These are phyloP conservation scores for Cirrhinus molitorella DNA, from an alignment of 2,797 vertebrate genomes.

Conservation along the genomic window DNA sequence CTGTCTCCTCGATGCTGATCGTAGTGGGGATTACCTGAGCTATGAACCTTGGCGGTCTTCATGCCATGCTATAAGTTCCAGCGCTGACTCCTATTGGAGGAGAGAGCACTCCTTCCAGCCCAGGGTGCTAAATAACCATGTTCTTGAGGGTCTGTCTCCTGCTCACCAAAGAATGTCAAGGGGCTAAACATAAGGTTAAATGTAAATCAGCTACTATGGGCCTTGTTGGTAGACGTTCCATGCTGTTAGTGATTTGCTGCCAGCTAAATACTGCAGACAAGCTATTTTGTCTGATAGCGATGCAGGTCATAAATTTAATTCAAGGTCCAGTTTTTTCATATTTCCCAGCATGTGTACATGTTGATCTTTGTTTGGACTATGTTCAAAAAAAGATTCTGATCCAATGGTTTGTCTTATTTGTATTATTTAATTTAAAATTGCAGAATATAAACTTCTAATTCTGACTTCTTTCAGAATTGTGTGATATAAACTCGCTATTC, in stretches of 20 bases:
- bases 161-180: constrained; percentile 47
- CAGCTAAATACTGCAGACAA: constrained; percentile 48
- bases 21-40: constrained; percentile 58
- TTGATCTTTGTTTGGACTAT: constrained; percentile 4
- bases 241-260: constrained; percentile 55
- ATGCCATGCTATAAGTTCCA: constrained; percentile 53
- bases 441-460: too few relatives aligned
- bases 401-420: background rate
- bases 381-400: background rate
- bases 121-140: constrained; percentile 60
- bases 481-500: too few relatives aligned
- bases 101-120: constrained; percentile 50
- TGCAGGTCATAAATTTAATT: constrained; percentile 37
- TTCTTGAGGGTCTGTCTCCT: constrained; percentile 41
- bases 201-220: constrained; percentile 55
- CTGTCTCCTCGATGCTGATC: constrained; percentile 45
- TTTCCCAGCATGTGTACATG: background rate
- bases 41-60: constrained; percentile 61
- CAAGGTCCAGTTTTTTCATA: background rate
- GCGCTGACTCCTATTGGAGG: constrained; percentile 47
- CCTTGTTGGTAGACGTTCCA: constrained; percentile 35
- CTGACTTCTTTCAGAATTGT: too few relatives aligned
- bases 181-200: constrained; percentile 38
- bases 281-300: constrained; percentile 46
- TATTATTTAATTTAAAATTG: background rate